Evolutionary conservation across 2,797 vertebrate genomes (phyloP).

Genomic region (Telmatherina bonti): DNA sequence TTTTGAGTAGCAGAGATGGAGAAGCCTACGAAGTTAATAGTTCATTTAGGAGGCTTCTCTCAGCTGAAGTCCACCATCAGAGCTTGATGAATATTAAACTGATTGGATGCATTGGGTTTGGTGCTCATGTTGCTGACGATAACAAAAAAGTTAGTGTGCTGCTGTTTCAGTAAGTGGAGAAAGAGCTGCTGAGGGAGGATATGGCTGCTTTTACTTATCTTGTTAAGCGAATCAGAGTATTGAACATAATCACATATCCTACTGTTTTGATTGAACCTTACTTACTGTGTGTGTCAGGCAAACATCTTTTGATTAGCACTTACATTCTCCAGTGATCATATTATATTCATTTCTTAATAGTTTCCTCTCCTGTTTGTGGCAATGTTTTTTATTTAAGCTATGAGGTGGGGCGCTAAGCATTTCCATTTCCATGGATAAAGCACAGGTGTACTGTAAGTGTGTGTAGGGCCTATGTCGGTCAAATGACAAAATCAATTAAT

Average conservation of each 20-base stretch:
- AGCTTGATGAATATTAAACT: conserved; percentile 60
- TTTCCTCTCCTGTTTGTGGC: not conserved
- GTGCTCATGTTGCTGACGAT: conserved; percentile 62
- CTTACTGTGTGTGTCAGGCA: conserved; percentile 4
- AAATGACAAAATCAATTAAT: too few species aligned
- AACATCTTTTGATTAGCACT: conserved; percentile 3
- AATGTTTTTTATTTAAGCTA: not conserved
- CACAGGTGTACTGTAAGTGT: too few species aligned
- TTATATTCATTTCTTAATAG: not conserved
- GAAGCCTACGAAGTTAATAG: conserved; percentile 24
- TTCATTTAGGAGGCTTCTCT: conserved; percentile 53
- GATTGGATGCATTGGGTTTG: conserved; percentile 72
- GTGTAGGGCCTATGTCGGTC: too few species aligned
- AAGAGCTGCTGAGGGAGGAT: conserved; percentile 43
- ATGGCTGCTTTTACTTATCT: conserved; percentile 65
- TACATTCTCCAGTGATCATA: not conserved
- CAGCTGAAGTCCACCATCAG: conserved; percentile 59
- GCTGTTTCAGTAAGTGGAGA: conserved; percentile 66
- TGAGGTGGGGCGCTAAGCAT: not conserved
- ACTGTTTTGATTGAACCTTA: conserved; percentile 9
- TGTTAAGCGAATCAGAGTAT: conserved; percentile 41
- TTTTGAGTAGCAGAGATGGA: conserved; percentile 12
- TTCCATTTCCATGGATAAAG: not conserved
- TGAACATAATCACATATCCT: conserved; percentile 31
- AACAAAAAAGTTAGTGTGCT: conserved; percentile 70